Conservation (phyloP, 2,888 invertebrate genomes). For the Caenorhabditis sp. region DNA sequence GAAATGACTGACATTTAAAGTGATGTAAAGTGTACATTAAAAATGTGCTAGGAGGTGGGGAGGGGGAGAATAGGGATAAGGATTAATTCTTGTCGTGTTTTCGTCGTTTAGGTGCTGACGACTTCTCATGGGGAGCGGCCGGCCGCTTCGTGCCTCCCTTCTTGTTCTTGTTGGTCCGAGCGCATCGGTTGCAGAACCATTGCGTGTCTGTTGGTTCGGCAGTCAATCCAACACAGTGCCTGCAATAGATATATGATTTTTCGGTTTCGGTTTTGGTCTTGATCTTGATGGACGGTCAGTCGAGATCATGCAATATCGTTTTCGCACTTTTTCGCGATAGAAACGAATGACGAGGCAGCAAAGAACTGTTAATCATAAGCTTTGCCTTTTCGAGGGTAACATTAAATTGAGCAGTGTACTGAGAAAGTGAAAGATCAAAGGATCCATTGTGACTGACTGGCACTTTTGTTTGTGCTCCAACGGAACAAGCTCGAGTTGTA, state of each 20-base stretch:
- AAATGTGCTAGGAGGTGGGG: too few relatives aligned
- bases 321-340: too few relatives aligned
- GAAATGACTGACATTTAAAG: too few relatives aligned
- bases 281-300: neutral
- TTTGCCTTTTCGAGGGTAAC: too few relatives aligned
- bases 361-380: too few relatives aligned
- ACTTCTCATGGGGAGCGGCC: constrained; percentile 7
- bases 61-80: neutral
- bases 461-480: neutral
- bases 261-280: neutral
- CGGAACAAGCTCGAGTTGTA: too few relatives aligned
- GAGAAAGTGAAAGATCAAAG: neutral
- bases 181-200: constrained; percentile 74
- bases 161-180: constrained; percentile 58
- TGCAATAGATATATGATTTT: constrained; percentile 38
- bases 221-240: constrained; percentile 74
- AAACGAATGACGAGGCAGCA: too few relatives aligned
- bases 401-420: too few relatives aligned
- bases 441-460: neutral
- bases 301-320: too few relatives aligned
- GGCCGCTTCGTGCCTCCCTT: constrained; percentile 36
- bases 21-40: too few relatives aligned
- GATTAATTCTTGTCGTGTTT: constrained; percentile 1
- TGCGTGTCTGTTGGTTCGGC: constrained; percentile 67
- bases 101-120: constrained; percentile 10